Conservation (phyloP, 2,888 invertebrate genomes). For the Amiota mariae region DNA sequence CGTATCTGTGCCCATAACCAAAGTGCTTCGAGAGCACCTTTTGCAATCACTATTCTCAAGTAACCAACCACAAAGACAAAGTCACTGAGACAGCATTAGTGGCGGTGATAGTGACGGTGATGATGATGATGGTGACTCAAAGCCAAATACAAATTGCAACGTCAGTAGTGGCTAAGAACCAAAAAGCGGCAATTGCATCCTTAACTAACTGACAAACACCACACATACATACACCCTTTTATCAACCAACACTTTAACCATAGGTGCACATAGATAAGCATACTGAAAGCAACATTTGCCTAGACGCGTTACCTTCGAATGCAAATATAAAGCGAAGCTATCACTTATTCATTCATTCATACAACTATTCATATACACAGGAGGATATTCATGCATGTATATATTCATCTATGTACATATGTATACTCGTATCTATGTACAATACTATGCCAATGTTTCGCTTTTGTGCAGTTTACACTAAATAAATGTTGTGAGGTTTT, state of each 20-base stretch:
- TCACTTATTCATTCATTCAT: not conserved
- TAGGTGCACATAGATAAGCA: too few species aligned
- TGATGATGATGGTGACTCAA: too few species aligned
- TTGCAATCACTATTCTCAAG: not conserved
- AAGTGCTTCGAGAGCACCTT: not conserved
- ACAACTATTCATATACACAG: not conserved
- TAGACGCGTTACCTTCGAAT: too few species aligned
- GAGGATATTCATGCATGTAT: slow-evolving; percentile 9
- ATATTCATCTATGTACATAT: not conserved
- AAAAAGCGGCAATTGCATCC: too few species aligned
- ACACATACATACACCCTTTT: too few species aligned
- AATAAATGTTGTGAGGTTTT: slow-evolving; percentile 28
- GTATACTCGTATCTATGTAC: not conserved
- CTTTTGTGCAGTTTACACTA: slow-evolving; percentile 19
- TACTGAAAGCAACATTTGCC: too few species aligned
- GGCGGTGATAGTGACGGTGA: too few species aligned
- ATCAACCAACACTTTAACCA: too few species aligned
- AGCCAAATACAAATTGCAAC: too few species aligned
- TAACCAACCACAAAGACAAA: slow-evolving; percentile 17
- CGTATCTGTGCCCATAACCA: slow-evolving; percentile 40
- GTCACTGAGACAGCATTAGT: not conserved
- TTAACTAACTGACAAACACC: too few species aligned
- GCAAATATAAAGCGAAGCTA: too few species aligned
- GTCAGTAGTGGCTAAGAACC: too few species aligned
- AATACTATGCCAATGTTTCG: not conserved